These are phyloP conservation scores for Hemithea aestivaria DNA, from an alignment of 2,888 invertebrate species.

Conservation along the genomic window DNA sequence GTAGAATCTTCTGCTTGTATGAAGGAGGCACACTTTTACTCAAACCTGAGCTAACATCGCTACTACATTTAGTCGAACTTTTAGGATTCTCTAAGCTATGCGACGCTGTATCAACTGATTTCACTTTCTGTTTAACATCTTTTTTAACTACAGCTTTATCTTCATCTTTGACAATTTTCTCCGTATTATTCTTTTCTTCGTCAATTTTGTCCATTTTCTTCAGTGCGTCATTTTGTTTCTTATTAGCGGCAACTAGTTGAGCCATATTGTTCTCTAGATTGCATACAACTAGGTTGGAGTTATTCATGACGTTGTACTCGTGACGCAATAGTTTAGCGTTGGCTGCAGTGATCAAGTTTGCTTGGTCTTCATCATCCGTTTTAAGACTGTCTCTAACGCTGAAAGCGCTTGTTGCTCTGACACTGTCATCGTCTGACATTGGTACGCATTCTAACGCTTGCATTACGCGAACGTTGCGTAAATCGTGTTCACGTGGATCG, in stretches of 20 bases:
- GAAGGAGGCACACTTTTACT: conserved; percentile 76
- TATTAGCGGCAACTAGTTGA: conserved; percentile 60
- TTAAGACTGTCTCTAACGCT: conserved; percentile 72
- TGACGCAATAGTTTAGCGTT: conserved; percentile 69
- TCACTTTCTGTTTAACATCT: conserved; percentile 52
- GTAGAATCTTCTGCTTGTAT: conserved; percentile 71
- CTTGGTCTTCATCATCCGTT: conserved; percentile 72
- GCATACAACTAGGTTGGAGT: conserved; percentile 71
- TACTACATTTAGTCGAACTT: conserved; percentile 64
- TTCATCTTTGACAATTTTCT: conserved; percentile 32
- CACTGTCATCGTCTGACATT: conserved; percentile 73
- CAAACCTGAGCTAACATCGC: conserved; percentile 61
- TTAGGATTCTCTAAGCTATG: conserved; percentile 70
- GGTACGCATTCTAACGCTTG: conserved; percentile 68
- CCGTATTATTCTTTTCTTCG: conserved; percentile 55
- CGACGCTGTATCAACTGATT: conserved; percentile 64
- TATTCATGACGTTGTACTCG: conserved; percentile 71
- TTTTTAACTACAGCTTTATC: conserved; percentile 33
- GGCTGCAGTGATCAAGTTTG: conserved; percentile 66
- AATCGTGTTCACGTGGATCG: conserved; percentile 59
- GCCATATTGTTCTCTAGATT: conserved; percentile 75
- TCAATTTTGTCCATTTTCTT: conserved; percentile 71
- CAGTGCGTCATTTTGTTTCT: conserved; percentile 52
- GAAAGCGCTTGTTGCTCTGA: conserved; percentile 71
- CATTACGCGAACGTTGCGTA: conserved; percentile 57